A percentile compares a stretch with the other conserved stretches of the same genome.
These are phyloP conservation scores for Chesias legatella DNA, from an alignment of 2,888 invertebrate genomes.

Conservation along the genomic window DNA sequence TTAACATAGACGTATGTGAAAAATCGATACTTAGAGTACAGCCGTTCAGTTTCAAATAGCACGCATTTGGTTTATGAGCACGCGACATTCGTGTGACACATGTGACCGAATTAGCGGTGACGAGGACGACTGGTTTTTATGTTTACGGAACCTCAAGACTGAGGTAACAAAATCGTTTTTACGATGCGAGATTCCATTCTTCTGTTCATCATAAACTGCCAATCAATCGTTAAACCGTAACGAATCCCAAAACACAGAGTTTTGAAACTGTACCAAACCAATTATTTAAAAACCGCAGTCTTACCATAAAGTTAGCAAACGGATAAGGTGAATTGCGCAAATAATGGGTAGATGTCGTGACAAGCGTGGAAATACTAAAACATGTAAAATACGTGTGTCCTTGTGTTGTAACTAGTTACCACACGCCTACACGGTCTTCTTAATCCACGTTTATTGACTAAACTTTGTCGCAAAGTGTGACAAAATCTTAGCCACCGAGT, in stretches of 20 bases:
- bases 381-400: conserved; percentile 24
- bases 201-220: too few relatives aligned
- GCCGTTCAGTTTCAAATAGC: too few relatives aligned
- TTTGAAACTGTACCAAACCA: conserved; percentile 6
- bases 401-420: conserved; percentile 22
- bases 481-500: too few relatives aligned
- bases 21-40: too few relatives aligned
- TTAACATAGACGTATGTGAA: too few relatives aligned
- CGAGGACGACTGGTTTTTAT: too few relatives aligned
- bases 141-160: not conserved
- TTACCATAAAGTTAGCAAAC: conserved; percentile 18
- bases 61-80: too few relatives aligned
- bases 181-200: not conserved
- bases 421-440: conserved; percentile 8
- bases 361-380: conserved; percentile 18
- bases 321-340: conserved; percentile 13
- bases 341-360: conserved; percentile 17
- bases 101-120: too few relatives aligned
- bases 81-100: too few relatives aligned
- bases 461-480: conserved; percentile 1
- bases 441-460: conserved; percentile 18
- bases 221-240: not conserved
- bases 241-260: conserved; percentile 7
- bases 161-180: not conserved
- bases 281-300: conserved; percentile 11